Percentiles rank a stretch among this genome's conserved stretches.
Evolutionary conservation across 1,140 invertebrate species (phyloP).

Genomic region (Scaptomyza hsui): DNA sequence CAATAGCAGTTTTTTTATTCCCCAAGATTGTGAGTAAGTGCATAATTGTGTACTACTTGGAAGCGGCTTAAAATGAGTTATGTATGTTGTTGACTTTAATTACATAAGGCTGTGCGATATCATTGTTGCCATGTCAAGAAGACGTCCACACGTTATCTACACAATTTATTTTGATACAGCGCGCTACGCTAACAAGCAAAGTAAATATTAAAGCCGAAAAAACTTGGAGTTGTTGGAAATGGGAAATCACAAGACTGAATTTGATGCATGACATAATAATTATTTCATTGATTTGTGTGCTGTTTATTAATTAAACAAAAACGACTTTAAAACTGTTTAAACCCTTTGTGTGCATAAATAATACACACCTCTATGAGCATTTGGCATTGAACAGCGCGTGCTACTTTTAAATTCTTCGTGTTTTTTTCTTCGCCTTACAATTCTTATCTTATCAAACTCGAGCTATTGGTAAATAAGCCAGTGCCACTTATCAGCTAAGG

Average conservation of each 20-base stretch:
- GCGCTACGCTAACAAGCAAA: conserved; percentile 45
- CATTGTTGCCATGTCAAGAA: conserved; percentile 39
- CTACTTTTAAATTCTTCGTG: conserved; percentile 38
- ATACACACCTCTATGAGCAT: conserved; percentile 17
- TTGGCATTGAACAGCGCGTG: conserved; percentile 49
- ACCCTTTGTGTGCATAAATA: conserved; percentile 1
- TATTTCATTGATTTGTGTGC: conserved; percentile 53
- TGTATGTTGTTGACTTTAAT: conserved; percentile 59
- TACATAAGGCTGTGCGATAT: conserved; percentile 58
- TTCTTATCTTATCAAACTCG: conserved; percentile 64
- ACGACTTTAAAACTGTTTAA: not conserved
- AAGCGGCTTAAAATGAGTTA: conserved; percentile 54
- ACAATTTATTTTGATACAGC: conserved; percentile 30
- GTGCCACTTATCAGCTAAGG: conserved; percentile 60
- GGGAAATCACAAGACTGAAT: conserved; percentile 68
- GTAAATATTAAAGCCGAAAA: conserved; percentile 55
- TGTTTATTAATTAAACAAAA: conserved; percentile 16
- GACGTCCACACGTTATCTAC: conserved; percentile 19
- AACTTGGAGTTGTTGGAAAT: conserved; percentile 6
- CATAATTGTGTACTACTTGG: conserved; percentile 18
- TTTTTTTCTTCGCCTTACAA: conserved; percentile 27
- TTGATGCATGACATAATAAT: conserved; percentile 66
- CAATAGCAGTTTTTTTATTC: not conserved
- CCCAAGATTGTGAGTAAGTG: not conserved
- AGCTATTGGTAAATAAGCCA: conserved; percentile 78